Conservation (phyloP, 2,113 vertebrate genomes). For the Phrynosoma platyrhinos region DNA sequence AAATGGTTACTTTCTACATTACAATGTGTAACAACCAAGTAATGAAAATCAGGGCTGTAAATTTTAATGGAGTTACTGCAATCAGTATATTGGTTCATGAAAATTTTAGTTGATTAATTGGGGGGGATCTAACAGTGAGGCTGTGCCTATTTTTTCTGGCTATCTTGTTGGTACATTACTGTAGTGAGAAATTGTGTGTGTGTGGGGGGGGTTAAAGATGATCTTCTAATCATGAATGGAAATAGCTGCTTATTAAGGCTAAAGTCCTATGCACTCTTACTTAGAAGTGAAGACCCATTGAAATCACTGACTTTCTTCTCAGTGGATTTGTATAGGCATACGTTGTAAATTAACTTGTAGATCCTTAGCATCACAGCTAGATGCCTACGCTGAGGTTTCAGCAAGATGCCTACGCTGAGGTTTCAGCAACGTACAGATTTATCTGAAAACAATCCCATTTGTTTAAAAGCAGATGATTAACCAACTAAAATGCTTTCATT, state of each 20-base stretch:
- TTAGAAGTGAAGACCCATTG: neutral
- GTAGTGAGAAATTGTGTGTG: neutral
- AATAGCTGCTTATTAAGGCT: neutral
- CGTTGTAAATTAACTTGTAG: neutral
- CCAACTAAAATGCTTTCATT: neutral
- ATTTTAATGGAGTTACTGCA: neutral
- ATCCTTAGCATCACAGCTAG: neutral
- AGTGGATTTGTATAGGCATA: neutral
- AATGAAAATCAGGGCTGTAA: neutral
- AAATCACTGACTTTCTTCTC: neutral
- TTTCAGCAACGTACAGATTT: neutral
- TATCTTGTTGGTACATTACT: neutral
- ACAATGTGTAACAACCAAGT: neutral
- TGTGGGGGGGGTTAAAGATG: neutral
- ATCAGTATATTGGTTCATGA: constrained; percentile 11
- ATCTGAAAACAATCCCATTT: neutral
- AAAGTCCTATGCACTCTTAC: neutral
- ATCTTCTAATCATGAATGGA: neutral
- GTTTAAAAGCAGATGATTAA: constrained; percentile 10
- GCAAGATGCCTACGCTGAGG: neutral
- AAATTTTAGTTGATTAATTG: constrained; percentile 34
- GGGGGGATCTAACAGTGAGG: neutral
- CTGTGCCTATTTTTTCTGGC: neutral
- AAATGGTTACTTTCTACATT: neutral
- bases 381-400: neutral